Conservation (phyloP, 2,113 vertebrate genomes). For the Morone saxatilis region DNA sequence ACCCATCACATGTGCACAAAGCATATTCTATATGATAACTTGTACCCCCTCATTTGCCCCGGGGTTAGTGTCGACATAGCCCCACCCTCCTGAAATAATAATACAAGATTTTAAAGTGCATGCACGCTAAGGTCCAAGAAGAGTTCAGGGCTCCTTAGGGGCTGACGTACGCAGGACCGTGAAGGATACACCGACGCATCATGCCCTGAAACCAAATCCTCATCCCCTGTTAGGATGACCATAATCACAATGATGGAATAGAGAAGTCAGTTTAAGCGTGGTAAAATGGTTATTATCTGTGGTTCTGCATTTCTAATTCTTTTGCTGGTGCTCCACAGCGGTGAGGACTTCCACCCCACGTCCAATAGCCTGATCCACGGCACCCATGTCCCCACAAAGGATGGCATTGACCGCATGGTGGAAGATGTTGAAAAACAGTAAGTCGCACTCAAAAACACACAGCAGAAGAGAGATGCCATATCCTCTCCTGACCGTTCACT, state of each 20-base stretch:
- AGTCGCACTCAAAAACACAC: slow-evolving; percentile 72
- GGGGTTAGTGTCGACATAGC: slow-evolving; percentile 15
- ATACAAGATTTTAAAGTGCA: slow-evolving; percentile 13
- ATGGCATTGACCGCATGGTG: slow-evolving; percentile 95
- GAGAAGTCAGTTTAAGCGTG: slow-evolving; percentile 39
- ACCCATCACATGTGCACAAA: slow-evolving; percentile 71
- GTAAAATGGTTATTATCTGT: slow-evolving; percentile 52
- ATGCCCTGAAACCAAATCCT: slow-evolving; percentile 19
- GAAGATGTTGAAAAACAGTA: slow-evolving; percentile 96
- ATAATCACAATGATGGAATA: slow-evolving; percentile 51
- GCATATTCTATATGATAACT: slow-evolving; percentile 45
- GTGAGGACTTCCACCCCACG: slow-evolving; percentile 94
- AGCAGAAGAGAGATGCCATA: background rate
- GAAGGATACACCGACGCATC: slow-evolving; percentile 47
- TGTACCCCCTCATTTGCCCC: slow-evolving; percentile 24
- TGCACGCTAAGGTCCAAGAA: slow-evolving; percentile 31
- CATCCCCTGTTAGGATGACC: slow-evolving; percentile 1
- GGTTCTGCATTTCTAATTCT: slow-evolving; percentile 56
- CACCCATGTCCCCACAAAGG: slow-evolving; percentile 90
- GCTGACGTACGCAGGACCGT: slow-evolving; percentile 38
- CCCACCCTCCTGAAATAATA: slow-evolving; percentile 7
- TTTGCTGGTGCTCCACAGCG: slow-evolving; percentile 80
- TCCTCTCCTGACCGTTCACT: background rate
- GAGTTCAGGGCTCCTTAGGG: slow-evolving; percentile 35
- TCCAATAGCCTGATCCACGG: slow-evolving; percentile 94